Percentiles rank a stretch among this genome's conserved stretches.
Evolutionary conservation across 2,797 vertebrate genomes (phyloP).

Genomic region (Iguana delicatissima): DNA sequence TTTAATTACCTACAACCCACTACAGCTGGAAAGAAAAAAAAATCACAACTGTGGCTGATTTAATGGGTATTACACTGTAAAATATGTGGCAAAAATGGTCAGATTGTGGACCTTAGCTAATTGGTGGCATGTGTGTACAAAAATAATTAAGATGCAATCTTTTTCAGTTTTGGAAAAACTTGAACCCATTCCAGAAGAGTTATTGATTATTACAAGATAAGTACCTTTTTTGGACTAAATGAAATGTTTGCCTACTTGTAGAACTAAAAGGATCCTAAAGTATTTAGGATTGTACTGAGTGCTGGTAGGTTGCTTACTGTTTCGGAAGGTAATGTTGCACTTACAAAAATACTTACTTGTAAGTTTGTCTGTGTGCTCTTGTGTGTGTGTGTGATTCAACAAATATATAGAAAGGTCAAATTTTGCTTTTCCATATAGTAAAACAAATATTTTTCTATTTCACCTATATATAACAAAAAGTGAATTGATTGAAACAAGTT

Average conservation of each 20-base stretch:
- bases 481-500: not conserved
- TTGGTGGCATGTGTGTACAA: slow-evolving; percentile 4
- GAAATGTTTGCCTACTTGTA: slow-evolving; percentile 16
- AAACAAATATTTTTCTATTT: not conserved
- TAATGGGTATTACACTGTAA: slow-evolving; percentile 42
- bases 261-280: slow-evolving; percentile 21
- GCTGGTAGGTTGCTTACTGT: not conserved
- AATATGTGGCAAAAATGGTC: slow-evolving; percentile 1
- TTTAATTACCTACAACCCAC: slow-evolving; percentile 60
- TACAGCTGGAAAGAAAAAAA: slow-evolving; percentile 66
- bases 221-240: slow-evolving; percentile 28
- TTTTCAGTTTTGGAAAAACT: slow-evolving; percentile 1
- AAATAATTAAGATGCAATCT: not conserved
- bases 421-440: not conserved
- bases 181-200: not conserved
- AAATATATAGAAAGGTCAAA: not conserved
- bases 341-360: not conserved
- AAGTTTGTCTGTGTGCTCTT: not conserved
- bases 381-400: not conserved
- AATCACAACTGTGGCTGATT: slow-evolving; percentile 55
- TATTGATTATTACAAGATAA: slow-evolving; percentile 4
- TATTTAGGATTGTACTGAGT: slow-evolving; percentile 21
- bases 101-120: slow-evolving; percentile 32
- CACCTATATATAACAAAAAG: not conserved
- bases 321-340: slow-evolving; percentile 18